Evolutionary conservation across 2,113 vertebrate species (phyloP), one percentile per base, ranked within the genome.

Genomic region (Chlorodrepanis virens): DNA sequence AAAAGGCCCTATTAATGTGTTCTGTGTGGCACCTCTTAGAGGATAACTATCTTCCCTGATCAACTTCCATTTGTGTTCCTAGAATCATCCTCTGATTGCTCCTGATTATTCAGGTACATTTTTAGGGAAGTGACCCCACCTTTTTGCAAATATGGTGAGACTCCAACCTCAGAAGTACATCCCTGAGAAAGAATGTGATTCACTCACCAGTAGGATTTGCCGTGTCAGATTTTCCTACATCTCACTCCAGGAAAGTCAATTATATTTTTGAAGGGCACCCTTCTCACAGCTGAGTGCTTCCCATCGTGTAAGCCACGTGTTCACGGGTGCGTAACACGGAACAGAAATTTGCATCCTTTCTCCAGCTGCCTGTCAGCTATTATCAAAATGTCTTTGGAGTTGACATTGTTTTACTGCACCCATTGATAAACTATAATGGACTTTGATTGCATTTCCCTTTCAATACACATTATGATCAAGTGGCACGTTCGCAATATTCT

Each of bases 401-500:
- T 78, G 56, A 52, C 74, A 77, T 70, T 65, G 56, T 83, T 90
- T 83, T 70, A 59, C 47, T 77, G 52, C 53, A 71, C 29, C 50
- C 75, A 40, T 29, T 31, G n/a, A 83, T 28, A 71, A 59, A 74
- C 31, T 27, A 33, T 52, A 83, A 85, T 59, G 54, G 82, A 47
- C 52, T 83, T 56, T 47, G 76, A 92, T 75, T 89, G 60, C 83
- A 93, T 89, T 90, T 90, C 79, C 83, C 90, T 95, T 91, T 81
- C 88, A 71, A 77, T 56, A 60, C 37, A 45, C 20, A 11, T 33
- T 60, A 65, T 7, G 27, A 71, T 78, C 50, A 70, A 69, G 50
- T 5, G 57, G 27, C 14, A 17, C 0, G 10, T 35, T 93, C 39
- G 19, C 5, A 68, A 29, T 23, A 68, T 60, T n/a, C 28, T 35